Base-by-base conservation (phyloP, 2,113 vertebrate species). In the Boleophthalmus pectinirostris region DNA sequence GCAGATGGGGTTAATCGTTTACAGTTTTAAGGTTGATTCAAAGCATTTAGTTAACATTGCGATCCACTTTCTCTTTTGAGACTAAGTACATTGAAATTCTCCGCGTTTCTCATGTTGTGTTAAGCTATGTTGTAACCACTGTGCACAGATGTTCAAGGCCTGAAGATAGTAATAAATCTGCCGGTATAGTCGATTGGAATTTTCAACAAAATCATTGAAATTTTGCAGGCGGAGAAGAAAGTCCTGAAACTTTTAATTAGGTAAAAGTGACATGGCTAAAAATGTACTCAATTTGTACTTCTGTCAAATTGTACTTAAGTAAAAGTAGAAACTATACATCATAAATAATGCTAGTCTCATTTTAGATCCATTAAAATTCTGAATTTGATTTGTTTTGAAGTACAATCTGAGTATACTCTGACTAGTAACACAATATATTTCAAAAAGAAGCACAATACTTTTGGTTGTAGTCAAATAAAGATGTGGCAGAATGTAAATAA, bases 1-100 rank as follows among this genome's bases (percentile, higher is more conserved):
- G 79, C 60, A 61, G 63, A 29, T 57, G 63, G 72, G 64, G 57
- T 66, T 58, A 49, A 70, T 35, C 18, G 46, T 43, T 51, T 63
- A 66, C 43, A 45, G 23, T n/a, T 61, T 61, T 24, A 58, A 58
- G 21, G 21, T 24, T 25, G 7, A 54, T 3, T 58, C 56, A 25
- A 58, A 58, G 25, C 56, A 25, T 25, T 58, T 54, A 10, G 51
- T 54, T 54, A 54, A 54, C 51, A 21, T 54, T n/a, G 10, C 51
- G 8, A 54, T 54, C 20, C 1, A 21, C 20, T n/a, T 58, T 25
- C 56, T 25, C 21, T 25, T 58, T 25, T 58, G 23, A 58, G 23
- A 58, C 56, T 1, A 21, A 13, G 54, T 23, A 23, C 11, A 13
- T 25, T 58, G 23, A 25, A 25, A 58, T 58, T 58, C 13, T 14